Evolutionary conservation across 2,888 invertebrate species (phyloP).

Genomic region (Petrolisthes cinctipes): DNA sequence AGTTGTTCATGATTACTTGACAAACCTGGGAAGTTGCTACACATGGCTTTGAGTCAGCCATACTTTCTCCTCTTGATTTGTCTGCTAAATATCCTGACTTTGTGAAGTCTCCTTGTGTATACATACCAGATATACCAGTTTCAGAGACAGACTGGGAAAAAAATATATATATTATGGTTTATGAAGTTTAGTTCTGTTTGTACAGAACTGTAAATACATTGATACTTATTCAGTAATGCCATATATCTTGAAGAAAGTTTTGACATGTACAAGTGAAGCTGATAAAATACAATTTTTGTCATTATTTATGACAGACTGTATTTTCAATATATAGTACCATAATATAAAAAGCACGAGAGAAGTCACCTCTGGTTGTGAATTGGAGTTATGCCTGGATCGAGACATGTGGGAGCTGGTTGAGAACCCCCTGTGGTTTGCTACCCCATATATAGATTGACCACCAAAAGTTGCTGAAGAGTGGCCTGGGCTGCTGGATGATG

Average conservation of each 20-base stretch:
- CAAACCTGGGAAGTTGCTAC: conserved; percentile 5
- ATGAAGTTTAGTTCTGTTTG: conserved; percentile 4
- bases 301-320: too few relatives aligned
- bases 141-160: conserved; percentile 48
- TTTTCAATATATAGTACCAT: too few relatives aligned
- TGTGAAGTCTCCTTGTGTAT: conserved; percentile 37
- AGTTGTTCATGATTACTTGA: too few relatives aligned
- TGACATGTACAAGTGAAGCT: too few relatives aligned
- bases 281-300: too few relatives aligned
- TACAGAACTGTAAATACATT: conserved; percentile 64
- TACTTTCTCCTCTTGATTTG: conserved; percentile 53
- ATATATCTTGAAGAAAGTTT: too few relatives aligned
- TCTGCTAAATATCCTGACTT: conserved; percentile 57
- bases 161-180: conserved; percentile 39
- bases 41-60: conserved; percentile 51
- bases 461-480: conserved; percentile 38
- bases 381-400: conserved; percentile 41
- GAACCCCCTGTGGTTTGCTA: conserved; percentile 22
- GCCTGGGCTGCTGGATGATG: conserved; percentile 49
- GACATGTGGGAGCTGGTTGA: conserved; percentile 27
- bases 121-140: not conserved
- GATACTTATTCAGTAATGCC: too few relatives aligned
- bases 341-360: not conserved
- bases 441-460: conserved; percentile 21
- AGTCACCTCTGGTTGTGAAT: conserved; percentile 35